These are phyloP conservation scores for Orthosia incerta DNA, from an alignment of 2,888 invertebrate species.

Conservation along the genomic window DNA sequence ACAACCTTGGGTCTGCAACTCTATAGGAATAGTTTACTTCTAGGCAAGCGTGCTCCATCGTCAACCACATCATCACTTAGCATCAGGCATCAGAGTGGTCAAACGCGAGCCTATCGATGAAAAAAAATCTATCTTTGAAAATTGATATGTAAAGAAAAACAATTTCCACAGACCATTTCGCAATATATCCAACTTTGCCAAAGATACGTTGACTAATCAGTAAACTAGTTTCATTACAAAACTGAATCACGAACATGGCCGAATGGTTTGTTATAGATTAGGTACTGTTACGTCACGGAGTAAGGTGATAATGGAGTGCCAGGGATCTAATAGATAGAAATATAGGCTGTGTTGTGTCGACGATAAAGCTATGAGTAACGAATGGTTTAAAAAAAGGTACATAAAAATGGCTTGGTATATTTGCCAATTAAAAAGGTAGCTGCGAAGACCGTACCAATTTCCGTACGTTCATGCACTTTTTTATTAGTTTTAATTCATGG, in stretches of 20 bases:
- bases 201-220: constrained; percentile 40
- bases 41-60: too few species aligned
- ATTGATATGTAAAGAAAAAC: neutral
- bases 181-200: neutral
- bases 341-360: too few species aligned
- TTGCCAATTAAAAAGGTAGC: too few species aligned
- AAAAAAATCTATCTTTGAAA: too few species aligned
- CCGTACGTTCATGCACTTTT: too few species aligned
- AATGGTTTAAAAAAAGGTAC: neutral
- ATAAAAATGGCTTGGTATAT: neutral
- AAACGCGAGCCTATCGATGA: too few species aligned
- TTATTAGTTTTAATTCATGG: too few species aligned
- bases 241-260: constrained; percentile 38
- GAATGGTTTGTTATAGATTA: constrained; percentile 35
- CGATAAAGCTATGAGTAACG: neutral
- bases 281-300: neutral
- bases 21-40: too few species aligned
- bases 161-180: neutral
- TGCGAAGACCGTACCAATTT: too few species aligned
- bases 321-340: neutral
- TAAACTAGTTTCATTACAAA: constrained; percentile 50
- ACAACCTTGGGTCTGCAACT: too few species aligned
- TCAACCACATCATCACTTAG: too few species aligned
- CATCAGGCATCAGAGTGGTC: too few species aligned
- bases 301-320: constrained; percentile 15